These are phyloP conservation scores for Bursaphelenchus mucronatus DNA, from an alignment of 1,140 invertebrate genomes.

Conservation along the genomic window DNA sequence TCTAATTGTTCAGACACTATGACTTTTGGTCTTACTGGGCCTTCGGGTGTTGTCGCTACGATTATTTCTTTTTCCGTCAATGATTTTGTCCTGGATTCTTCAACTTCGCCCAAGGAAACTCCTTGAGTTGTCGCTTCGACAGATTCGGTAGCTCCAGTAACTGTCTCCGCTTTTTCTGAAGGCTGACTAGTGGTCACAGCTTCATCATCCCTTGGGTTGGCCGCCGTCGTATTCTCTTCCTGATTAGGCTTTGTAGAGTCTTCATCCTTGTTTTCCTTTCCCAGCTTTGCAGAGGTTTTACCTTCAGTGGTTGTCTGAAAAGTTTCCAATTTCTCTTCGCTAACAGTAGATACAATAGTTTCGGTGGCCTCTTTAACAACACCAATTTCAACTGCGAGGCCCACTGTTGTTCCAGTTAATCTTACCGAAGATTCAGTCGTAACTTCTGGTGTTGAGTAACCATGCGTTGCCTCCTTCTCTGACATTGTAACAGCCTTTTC, in stretches of 20 bases:
- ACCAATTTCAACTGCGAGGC: background rate
- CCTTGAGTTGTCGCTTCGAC: background rate
- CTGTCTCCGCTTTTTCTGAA: background rate
- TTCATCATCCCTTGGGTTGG: background rate
- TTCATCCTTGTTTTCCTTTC: background rate
- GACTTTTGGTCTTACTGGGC: slow-evolving; percentile 3
- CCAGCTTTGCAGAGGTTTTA: background rate
- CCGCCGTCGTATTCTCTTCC: background rate
- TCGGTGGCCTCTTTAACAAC: background rate
- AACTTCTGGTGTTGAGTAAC: too few relatives aligned
- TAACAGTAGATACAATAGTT: background rate
- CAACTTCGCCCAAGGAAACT: background rate
- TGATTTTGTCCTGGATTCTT: background rate
- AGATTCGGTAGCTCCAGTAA: background rate
- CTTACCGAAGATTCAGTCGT: too few relatives aligned
- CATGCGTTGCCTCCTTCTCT: background rate
- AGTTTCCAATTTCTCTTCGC: background rate
- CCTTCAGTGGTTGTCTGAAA: background rate
- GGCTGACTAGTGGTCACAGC: background rate
- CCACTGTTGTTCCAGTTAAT: background rate
- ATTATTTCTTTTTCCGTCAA: background rate
- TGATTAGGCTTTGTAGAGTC: background rate
- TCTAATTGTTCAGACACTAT: background rate
- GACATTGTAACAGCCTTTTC: background rate
- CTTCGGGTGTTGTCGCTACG: background rate